These are phyloP conservation scores for Bergia sp. DNA, from an alignment of 92 coral and sea anemone genomes.

Conservation along the genomic window DNA sequence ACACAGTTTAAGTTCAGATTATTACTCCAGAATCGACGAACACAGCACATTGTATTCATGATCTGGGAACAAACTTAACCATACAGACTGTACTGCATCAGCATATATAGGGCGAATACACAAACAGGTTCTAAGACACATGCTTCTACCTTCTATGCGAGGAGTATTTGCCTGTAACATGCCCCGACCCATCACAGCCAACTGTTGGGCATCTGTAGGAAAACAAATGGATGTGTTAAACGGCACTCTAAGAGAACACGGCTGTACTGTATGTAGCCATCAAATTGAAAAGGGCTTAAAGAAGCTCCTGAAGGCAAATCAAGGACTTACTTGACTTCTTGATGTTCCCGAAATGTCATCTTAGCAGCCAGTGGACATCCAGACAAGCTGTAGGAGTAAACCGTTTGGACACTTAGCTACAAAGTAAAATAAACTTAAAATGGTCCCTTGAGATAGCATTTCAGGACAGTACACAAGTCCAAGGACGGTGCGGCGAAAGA, in stretches of 20 bases:
- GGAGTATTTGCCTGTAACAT: slow-evolving; percentile 92
- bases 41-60: too few relatives aligned
- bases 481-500: too few relatives aligned
- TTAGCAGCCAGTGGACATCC: slow-evolving; percentile 91
- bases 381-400: slow-evolving; percentile 43
- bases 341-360: slow-evolving; percentile 83
- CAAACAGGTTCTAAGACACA: too few relatives aligned
- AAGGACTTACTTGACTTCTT: slow-evolving; percentile 81
- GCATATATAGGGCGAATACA: neutral
- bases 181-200: slow-evolving; percentile 99
- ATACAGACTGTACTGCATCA: neutral
- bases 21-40: too few relatives aligned
- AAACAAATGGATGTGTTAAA: neutral
- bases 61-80: neutral
- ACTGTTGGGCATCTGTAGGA: slow-evolving; percentile 83
- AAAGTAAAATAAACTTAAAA: too few relatives aligned
- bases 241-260: too few relatives aligned
- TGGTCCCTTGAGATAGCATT: too few relatives aligned
- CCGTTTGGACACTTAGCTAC: neutral
- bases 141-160: slow-evolving; percentile 88
- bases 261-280: too few relatives aligned
- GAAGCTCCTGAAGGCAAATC: neutral
- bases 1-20: too few relatives aligned
- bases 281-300: neutral
- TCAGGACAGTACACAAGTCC: too few relatives aligned